phyloP scores from a whole-genome alignment of 2,113 vertebrate species.

The Pantherophis guttatus region DNA sequence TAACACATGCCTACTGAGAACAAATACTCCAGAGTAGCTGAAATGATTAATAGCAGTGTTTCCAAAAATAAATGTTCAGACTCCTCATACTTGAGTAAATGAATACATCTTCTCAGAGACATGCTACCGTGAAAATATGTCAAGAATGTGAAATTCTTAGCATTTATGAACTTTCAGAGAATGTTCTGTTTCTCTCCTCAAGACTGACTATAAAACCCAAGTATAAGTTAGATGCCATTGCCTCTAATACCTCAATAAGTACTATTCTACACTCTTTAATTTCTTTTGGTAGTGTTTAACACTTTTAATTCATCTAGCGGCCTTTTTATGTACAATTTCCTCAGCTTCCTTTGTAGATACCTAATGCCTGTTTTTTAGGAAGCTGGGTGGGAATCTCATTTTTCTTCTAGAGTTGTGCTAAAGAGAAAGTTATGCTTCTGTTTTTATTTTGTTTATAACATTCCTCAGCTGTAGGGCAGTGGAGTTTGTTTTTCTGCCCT shows the following conservation, averaged over 20 bases:
- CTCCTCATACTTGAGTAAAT: slow-evolving; percentile 19
- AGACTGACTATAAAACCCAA: not conserved
- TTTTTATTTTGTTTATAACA: slow-evolving; percentile 19
- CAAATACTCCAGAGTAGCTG: slow-evolving; percentile 1
- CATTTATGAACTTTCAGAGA: slow-evolving; percentile 1
- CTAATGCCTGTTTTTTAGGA: not conserved
- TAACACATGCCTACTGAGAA: slow-evolving; percentile 4
- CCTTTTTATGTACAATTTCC: not conserved
- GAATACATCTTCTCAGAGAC: slow-evolving; percentile 20
- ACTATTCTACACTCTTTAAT: not conserved
- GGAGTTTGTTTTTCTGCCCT: not conserved
- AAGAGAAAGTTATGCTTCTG: slow-evolving; percentile 8
- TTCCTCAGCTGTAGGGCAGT: not conserved
- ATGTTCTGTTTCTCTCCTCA: not conserved
- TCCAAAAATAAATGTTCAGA: not conserved
- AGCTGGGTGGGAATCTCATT: slow-evolving; percentile 1
- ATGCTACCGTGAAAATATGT: not conserved
- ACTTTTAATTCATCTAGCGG: not conserved
- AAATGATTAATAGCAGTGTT: slow-evolving; percentile 2
- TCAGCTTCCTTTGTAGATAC: not conserved
- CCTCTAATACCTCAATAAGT: not conserved
- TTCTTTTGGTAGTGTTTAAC: not conserved
- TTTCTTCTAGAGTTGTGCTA: not conserved
- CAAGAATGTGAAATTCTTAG: slow-evolving; percentile 20
- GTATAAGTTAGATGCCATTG: not conserved